These are phyloP conservation scores for Acestrorhynchus altus DNA, from an alignment of 2,797 vertebrate species.

Conservation along the genomic window DNA sequence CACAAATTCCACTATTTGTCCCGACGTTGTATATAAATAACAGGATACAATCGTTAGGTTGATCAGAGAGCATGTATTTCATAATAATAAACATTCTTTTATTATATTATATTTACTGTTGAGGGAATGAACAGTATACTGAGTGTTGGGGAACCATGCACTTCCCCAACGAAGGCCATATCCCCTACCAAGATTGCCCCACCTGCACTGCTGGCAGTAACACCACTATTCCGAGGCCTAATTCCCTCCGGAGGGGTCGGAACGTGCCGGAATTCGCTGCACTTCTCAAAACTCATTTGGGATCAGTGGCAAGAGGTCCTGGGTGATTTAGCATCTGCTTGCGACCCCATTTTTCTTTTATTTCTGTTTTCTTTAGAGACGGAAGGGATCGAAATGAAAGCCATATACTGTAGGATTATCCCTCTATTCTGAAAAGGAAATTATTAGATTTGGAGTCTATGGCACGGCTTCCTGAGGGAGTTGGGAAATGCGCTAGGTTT, in stretches of 20 bases:
- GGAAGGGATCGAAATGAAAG: conserved; percentile 68
- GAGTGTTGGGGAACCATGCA: neutral
- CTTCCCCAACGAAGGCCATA: neutral
- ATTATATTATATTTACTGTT: too few relatives aligned
- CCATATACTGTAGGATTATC: conserved; percentile 71
- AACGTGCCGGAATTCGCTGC: conserved; percentile 57
- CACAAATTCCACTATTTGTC: too few relatives aligned
- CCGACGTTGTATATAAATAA: too few relatives aligned
- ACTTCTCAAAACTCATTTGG: conserved; percentile 75
- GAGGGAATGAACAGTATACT: too few relatives aligned
- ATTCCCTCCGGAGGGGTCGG: neutral
- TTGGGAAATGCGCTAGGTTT: conserved; percentile 67
- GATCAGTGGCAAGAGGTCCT: conserved; percentile 68
- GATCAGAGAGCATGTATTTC: too few relatives aligned
- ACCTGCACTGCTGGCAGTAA: neutral
- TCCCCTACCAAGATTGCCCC: neutral
- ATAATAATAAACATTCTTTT: too few relatives aligned
- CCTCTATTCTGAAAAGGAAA: conserved; percentile 76
- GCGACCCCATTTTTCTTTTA: conserved; percentile 56
- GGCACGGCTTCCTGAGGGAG: conserved; percentile 72
- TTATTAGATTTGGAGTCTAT: conserved; percentile 78
- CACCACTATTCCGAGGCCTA: neutral
- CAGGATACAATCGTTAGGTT: too few relatives aligned
- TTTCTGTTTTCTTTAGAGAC: conserved; percentile 64
- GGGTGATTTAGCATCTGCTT: conserved; percentile 65